phyloP scores from a whole-genome alignment of 2,888 invertebrate species.

The Morinoia aosen region DNA sequence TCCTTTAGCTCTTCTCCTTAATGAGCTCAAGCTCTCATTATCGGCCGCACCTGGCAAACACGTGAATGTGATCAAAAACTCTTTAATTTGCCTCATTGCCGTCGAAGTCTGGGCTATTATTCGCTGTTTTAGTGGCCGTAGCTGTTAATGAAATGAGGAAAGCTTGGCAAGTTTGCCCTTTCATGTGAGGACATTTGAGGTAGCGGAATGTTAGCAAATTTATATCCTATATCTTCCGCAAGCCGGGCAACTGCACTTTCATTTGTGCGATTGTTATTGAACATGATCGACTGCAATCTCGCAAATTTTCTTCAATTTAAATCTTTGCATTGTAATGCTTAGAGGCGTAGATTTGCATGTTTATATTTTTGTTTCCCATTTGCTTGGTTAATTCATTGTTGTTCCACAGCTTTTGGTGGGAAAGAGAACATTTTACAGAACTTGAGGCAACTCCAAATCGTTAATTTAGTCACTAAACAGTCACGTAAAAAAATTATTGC shows the following conservation, averaged over 20 bases:
- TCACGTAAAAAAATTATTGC: neutral
- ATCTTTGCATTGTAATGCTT: neutral
- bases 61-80: constrained; percentile 17
- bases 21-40: constrained; percentile 12
- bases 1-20: neutral
- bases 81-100: neutral
- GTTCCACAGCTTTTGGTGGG: neutral
- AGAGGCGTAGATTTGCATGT: neutral
- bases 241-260: too few species aligned
- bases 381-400: neutral
- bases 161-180: neutral
- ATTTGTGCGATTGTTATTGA: too few species aligned
- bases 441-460: neutral
- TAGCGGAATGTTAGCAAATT: neutral
- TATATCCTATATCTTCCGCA: too few species aligned
- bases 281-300: too few species aligned
- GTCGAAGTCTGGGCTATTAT: neutral
- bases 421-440: neutral
- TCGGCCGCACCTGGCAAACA: neutral
- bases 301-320: neutral
- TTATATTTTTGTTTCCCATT: neutral
- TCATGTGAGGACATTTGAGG: neutral
- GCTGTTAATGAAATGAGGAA: neutral
- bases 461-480: neutral
- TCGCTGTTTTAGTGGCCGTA: neutral